phyloP scores from a whole-genome alignment of 2,113 vertebrate genomes.

The Ochotona princeps region DNA sequence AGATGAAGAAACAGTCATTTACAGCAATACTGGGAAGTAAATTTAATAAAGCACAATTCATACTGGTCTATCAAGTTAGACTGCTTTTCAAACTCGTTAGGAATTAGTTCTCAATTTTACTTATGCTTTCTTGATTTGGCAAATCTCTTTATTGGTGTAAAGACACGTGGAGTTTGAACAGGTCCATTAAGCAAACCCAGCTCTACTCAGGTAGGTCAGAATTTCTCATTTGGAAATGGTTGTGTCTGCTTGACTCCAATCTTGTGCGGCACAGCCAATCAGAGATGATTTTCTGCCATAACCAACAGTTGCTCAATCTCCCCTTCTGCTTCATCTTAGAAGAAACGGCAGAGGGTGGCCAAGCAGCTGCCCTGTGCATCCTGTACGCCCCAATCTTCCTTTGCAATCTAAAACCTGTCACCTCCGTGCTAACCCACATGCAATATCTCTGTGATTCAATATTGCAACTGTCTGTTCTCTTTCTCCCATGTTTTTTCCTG shows the following conservation, averaged over 20 bases:
- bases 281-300: constrained; percentile 82
- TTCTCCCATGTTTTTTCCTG: constrained; percentile 62
- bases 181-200: constrained; percentile 63
- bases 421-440: background rate
- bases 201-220: constrained; percentile 45
- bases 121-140: constrained; percentile 76
- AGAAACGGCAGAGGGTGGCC: constrained; percentile 55
- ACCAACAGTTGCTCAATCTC: constrained; percentile 75
- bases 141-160: constrained; percentile 63
- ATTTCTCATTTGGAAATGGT: constrained; percentile 66
- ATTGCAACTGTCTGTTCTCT: constrained; percentile 53
- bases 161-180: constrained; percentile 77
- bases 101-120: constrained; percentile 75
- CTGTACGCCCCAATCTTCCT: constrained; percentile 38
- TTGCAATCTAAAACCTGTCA: constrained; percentile 26
- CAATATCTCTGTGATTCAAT: constrained; percentile 52
- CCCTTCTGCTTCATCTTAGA: constrained; percentile 75
- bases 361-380: constrained; percentile 39
- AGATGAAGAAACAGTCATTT: background rate
- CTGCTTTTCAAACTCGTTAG: constrained; percentile 78
- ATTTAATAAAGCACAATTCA: background rate
- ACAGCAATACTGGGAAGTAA: background rate
- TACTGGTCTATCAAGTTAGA: constrained; percentile 29
- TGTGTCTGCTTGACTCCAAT: constrained; percentile 75
- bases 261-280: constrained; percentile 75